phyloP scores from a whole-genome alignment of 2,113 vertebrate species.

The Notiomystis cincta region DNA sequence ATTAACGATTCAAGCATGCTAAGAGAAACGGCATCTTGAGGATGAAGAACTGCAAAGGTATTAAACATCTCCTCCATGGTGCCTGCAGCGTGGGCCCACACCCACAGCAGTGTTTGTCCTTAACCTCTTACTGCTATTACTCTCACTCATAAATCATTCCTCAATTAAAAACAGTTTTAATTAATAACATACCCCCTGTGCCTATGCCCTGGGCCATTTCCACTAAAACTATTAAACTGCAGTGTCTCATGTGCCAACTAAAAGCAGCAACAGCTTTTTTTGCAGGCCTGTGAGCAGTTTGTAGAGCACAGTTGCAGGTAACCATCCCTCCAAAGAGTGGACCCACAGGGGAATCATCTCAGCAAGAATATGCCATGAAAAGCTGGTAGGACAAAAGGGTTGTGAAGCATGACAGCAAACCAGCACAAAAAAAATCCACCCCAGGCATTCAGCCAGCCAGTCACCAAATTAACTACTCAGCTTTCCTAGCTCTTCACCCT shows the following conservation, averaged over 20 bases:
- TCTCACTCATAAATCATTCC: background rate
- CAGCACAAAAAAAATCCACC: background rate
- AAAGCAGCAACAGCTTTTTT: background rate
- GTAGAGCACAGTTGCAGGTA: background rate
- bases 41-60: background rate
- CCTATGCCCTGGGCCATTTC: background rate
- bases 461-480: background rate
- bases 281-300: background rate
- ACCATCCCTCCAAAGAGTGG: background rate
- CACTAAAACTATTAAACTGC: background rate
- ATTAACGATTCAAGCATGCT: background rate
- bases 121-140: background rate
- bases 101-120: background rate
- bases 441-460: background rate
- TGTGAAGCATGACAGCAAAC: background rate
- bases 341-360: background rate
- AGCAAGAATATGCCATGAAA: background rate
- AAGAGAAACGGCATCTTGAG: background rate
- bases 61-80: background rate
- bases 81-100: background rate
- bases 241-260: background rate
- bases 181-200: background rate
- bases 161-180: background rate
- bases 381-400: fast-evolving
- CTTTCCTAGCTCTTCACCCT: background rate